Percentiles rank a stretch among this genome's conserved stretches.
These are phyloP conservation scores for Pristionchus japonicus DNA, from an alignment of 2,888 invertebrate genomes.

Conservation along the genomic window DNA sequence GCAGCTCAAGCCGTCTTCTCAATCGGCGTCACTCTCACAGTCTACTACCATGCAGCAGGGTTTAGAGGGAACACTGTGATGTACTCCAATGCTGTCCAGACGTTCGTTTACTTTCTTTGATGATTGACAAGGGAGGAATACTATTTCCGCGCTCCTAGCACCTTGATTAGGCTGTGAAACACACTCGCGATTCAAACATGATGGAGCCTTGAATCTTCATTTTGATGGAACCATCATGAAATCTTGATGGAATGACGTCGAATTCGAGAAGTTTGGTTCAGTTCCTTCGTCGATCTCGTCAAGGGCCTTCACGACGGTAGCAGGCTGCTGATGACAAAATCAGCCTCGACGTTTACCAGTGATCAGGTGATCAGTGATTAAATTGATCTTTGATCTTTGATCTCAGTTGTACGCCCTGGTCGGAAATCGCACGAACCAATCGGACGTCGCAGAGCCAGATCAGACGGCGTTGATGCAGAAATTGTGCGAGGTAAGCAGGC, in stretches of 20 bases:
- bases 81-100: neutral
- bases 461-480: neutral
- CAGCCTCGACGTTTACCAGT: neutral
- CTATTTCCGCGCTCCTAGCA: neutral
- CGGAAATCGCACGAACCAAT: neutral
- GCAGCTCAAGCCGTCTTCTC: neutral
- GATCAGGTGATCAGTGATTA: neutral
- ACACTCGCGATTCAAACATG: too few species aligned
- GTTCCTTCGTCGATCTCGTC: neutral
- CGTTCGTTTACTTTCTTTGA: neutral
- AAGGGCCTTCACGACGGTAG: neutral
- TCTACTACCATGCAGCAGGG: neutral
- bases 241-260: too few species aligned
- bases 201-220: too few species aligned
- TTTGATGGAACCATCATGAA: too few species aligned
- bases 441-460: constrained; percentile 26
- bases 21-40: neutral
- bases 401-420: neutral
- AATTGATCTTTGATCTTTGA: neutral
- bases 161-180: neutral
- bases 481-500: neutral
- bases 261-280: too few species aligned
- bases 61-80: constrained; percentile 3
- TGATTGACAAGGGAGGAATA: neutral
- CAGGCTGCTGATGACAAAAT: neutral